Evolutionary conservation across 2,888 invertebrate species (phyloP).

Genomic region (Caenorhabditis parvicauda): DNA sequence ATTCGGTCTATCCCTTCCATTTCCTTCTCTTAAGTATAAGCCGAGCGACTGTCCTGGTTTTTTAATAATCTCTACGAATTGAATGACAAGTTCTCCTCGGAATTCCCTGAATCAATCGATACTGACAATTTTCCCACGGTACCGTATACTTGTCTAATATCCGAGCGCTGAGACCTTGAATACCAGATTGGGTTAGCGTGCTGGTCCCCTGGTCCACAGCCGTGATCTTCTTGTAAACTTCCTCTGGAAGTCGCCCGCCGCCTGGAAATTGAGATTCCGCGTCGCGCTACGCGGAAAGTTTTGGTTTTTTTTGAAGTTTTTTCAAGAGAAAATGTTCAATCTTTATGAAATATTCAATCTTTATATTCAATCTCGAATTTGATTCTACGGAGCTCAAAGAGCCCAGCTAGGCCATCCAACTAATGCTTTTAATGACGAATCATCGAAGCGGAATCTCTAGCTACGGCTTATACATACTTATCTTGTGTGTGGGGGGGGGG

Average conservation of each 20-base stretch:
- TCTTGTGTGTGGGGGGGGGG: too few relatives aligned
- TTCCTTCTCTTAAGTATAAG: slow-evolving; percentile 91
- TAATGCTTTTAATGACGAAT: too few relatives aligned
- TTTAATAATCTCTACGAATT: slow-evolving; percentile 92
- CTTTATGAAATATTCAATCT: neutral
- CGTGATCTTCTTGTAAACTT: slow-evolving; percentile 53
- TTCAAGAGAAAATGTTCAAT: slow-evolving; percentile 4
- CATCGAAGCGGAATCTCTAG: too few relatives aligned
- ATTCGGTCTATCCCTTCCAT: slow-evolving; percentile 88
- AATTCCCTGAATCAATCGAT: slow-evolving; percentile 18
- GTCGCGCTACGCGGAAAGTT: too few relatives aligned
- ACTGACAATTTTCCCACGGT: slow-evolving; percentile 8
- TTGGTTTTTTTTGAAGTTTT: too few relatives aligned
- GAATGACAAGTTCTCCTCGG: slow-evolving; percentile 52
- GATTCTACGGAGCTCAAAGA: too few relatives aligned
- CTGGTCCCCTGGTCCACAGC: slow-evolving; percentile 58
- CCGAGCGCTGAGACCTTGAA: slow-evolving; percentile 58
- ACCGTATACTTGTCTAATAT: slow-evolving; percentile 56
- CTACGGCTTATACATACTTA: too few relatives aligned
- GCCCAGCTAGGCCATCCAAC: too few relatives aligned
- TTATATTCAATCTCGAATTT: too few relatives aligned
- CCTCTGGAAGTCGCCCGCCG: slow-evolving; percentile 52
- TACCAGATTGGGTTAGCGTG: slow-evolving; percentile 56
- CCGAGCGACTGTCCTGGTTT: slow-evolving; percentile 93
- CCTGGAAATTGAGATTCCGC: slow-evolving; percentile 19